Evolutionary conservation across 2,113 vertebrate species (phyloP), one percentile per base, ranked within the genome.

Genomic region (Aepyceros melampus): DNA sequence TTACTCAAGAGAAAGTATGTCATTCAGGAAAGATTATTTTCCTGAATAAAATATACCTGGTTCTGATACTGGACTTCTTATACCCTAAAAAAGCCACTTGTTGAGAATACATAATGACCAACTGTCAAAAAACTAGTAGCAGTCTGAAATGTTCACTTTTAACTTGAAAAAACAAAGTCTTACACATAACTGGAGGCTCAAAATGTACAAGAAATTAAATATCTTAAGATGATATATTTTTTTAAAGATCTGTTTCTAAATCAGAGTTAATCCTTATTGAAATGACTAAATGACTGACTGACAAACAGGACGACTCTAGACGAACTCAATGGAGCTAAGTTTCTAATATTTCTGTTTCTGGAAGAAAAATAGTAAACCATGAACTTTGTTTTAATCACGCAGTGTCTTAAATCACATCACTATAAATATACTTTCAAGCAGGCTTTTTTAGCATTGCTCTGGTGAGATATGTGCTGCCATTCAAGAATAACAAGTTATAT

Each of bases 1-100:
- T 79, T 62, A 43, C 36, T 93, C 31, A 93, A 92, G 17, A 97
- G 27, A 94, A 93, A 87, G 4, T 60, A 60, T 56, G 43, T 55
- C 64, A 36, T 56, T 96, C 64, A 96, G 93, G 76, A 96, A 94
- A 58, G 53, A 84, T 87, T 93, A 89, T 67, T 92, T 98, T 95
- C 56, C 95, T 84, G 82, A 53, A 60, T 85, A 92, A 97, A 98
- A 85, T 49, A 97, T 67, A 94, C 43, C 45, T 96, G 67, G 23
- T 92, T 96, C 60, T 88, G 55, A 64, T 45, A 91, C 1, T 85
- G 13, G 27, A 94, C 83, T 94, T 25, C 51, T 92, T 67, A 89
- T 79, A 82, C 71, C 4, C 14, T 89, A 33, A 97, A 97, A 97
- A 95, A 94, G 27, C 5, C 62, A 95, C 45, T 25, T 94, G 25